Evolutionary conservation across 1,140 invertebrate genomes (phyloP), one percentile per base, ranked within the genome.

Genomic region (Saccostrea cuccullata): DNA sequence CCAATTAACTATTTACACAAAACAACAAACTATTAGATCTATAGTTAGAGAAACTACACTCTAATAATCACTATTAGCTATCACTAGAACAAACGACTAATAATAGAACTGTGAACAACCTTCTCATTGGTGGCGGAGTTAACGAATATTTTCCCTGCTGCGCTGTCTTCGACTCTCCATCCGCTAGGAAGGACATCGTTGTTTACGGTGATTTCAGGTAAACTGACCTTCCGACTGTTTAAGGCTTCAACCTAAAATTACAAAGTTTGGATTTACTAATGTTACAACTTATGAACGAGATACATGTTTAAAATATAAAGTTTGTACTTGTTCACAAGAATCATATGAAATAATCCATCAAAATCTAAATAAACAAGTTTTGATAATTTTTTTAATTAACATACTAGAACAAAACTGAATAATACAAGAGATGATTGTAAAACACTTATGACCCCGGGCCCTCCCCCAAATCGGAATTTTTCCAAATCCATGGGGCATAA

Each of bases 151-250:
- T 47, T 85, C 36, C 86, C 83, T 4, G 60, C 82, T 20, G 55
- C 85, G 26, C 60, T 84, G 20, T 89, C 88, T 36, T 89, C 85
- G 1, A 87, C 82, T n/a, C 40, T 30, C 82, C 86, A 89, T n/a
- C 85, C 88, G 17, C 56, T 82, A 13, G 83, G 88, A 23, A 87
- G 26, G 56, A 55, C 13, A 20, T 84, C 83, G 17, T 36, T 36
- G 56, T 87, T 73, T 40, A 86, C 85, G 26, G 70, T 58, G 40
- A 89, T 84, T 83, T 83, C 85, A 17, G 82, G 82, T 56, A 77
- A 17, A 77, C 82, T 85, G 9, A 83, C 83, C 36, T 70, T 82
- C n/a, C 84, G 36, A 26, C 67, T 85, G 23, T 82, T 84, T 64
- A 85, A 56, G 40, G 64, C 40, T 85, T 60, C 70, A 13, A 86